Percentiles rank a stretch among this genome's conserved stretches.
Conservation (phyloP, 2,113 vertebrate species). For the Hydropotes inermis region DNA sequence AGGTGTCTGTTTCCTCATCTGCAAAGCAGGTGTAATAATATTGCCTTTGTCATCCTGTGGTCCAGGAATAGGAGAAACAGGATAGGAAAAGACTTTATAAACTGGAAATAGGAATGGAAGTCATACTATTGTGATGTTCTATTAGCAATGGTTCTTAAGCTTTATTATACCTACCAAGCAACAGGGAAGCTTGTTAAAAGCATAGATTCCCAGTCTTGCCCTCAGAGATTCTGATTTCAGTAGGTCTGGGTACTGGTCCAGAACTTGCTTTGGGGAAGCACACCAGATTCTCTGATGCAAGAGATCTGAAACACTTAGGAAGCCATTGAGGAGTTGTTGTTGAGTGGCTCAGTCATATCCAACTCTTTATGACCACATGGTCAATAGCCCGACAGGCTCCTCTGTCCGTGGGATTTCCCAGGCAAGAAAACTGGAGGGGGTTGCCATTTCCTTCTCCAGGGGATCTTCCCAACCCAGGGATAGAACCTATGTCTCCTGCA, state of each 20-base stretch:
- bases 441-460: not conserved
- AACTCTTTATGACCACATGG: not conserved
- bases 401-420: not conserved
- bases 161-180: not conserved
- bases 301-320: not conserved
- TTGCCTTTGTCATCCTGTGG: not conserved
- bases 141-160: not conserved
- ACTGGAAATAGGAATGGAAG: not conserved
- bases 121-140: not conserved
- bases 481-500: not conserved
- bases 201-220: not conserved
- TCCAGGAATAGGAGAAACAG: not conserved
- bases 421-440: not conserved
- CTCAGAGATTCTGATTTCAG: not conserved
- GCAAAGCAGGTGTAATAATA: not conserved
- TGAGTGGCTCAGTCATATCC: not conserved
- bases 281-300: not conserved
- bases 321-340: not conserved
- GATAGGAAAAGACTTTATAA: not conserved
- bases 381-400: not conserved
- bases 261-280: not conserved
- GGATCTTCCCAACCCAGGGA: not conserved
- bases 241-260: not conserved
- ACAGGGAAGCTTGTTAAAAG: not conserved
- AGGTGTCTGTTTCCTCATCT: not conserved